Evolutionary conservation across 2,888 invertebrate genomes (phyloP).

Genomic region (Metopia argyrocephala): DNA sequence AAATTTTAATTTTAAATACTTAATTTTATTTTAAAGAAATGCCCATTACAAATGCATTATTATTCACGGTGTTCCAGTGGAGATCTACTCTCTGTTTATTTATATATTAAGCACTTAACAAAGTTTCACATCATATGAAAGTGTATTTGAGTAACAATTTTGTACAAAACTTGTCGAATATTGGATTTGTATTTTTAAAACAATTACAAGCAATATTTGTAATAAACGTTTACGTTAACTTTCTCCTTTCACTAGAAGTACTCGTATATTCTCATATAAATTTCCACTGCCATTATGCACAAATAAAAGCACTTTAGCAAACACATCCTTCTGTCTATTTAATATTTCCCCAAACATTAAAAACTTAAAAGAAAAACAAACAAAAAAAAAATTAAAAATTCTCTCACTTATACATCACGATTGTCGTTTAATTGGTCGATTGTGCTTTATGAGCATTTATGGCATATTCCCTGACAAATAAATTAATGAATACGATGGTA

Average conservation of each 20-base stretch:
- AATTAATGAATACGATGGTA: background rate
- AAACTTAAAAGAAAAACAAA: slow-evolving; percentile 2
- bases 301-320: background rate
- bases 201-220: no score
- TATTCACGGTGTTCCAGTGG: no score
- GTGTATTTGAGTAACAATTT: no score
- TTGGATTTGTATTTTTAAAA: no score
- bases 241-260: no score
- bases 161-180: no score
- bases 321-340: background rate
- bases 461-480: background rate
- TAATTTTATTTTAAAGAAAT: no score
- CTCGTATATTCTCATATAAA: background rate
- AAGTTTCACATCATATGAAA: background rate
- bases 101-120: background rate
- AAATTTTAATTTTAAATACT: no score
- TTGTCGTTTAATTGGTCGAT: slow-evolving; percentile 34
- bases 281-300: background rate
- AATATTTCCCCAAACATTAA: slow-evolving; percentile 21
- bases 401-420: slow-evolving; percentile 8
- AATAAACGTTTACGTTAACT: no score
- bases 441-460: slow-evolving; percentile 8
- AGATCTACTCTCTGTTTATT: slow-evolving; percentile 7
- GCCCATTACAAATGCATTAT: no score
- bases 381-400: background rate